Evolutionary conservation across 2,113 vertebrate genomes (phyloP).

Genomic region (Zosterops lateralis): DNA sequence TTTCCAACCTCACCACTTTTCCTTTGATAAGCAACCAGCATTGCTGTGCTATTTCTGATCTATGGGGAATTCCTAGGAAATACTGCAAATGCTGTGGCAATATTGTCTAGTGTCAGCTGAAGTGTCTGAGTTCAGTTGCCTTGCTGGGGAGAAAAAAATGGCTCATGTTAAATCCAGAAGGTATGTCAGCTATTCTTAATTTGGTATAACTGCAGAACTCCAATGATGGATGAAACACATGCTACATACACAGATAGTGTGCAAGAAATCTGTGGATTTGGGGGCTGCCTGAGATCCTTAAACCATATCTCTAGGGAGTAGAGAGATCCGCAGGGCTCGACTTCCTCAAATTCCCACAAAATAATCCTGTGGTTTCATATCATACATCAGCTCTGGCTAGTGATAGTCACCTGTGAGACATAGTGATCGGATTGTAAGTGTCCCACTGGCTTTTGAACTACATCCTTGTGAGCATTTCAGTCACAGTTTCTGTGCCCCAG

Average conservation of each 20-base stretch:
- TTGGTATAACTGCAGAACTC: neutral
- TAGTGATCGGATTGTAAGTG: neutral
- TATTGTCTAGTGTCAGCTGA: neutral
- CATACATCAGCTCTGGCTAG: neutral
- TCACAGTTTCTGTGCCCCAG: neutral
- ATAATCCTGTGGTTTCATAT: neutral
- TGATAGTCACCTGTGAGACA: fast-evolving
- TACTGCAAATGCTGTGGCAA: neutral
- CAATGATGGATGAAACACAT: neutral
- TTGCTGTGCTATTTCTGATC: constrained; percentile 17
- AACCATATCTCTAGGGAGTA: neutral
- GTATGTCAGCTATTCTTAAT: neutral
- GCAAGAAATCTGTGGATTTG: neutral
- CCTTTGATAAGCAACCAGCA: neutral
- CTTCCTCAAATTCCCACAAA: neutral
- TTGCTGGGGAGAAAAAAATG: neutral
- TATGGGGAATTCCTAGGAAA: constrained; percentile 29
- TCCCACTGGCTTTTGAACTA: neutral
- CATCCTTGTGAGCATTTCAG: neutral
- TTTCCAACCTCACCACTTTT: neutral
- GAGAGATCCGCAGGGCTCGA: neutral
- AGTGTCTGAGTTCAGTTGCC: neutral
- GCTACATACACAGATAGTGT: neutral
- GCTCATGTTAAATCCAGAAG: neutral
- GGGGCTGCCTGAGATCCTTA: neutral